Evolutionary conservation across 2,797 vertebrate species (phyloP).

Genomic region (Apogon hyalosoma): DNA sequence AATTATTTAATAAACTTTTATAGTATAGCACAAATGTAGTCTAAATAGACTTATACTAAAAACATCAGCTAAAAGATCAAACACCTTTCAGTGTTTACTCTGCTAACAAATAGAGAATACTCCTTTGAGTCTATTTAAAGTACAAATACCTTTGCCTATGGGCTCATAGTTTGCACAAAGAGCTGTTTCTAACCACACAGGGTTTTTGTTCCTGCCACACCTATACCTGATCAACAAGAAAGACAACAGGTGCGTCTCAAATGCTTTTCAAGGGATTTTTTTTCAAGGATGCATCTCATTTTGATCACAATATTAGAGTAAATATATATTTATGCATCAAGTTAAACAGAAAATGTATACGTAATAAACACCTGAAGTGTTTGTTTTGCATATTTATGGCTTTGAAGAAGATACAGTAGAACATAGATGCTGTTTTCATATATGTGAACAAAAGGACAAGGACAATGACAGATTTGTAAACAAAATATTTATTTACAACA

Average conservation of each 20-base stretch:
- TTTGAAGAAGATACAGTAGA: neutral
- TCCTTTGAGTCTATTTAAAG: neutral
- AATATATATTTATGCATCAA: neutral
- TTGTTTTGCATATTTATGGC: no score
- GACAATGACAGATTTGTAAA: constrained; percentile 55
- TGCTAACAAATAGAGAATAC: neutral
- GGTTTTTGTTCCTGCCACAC: constrained; percentile 63
- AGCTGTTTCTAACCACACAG: constrained; percentile 8
- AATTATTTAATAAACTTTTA: no score
- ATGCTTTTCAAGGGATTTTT: constrained; percentile 3
- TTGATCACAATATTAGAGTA: neutral
- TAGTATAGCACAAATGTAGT: no score
- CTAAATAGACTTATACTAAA: no score
- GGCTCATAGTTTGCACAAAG: constrained; percentile 44
- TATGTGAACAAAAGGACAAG: constrained; percentile 19
- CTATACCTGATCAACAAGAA: constrained; percentile 75
- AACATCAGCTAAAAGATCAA: neutral
- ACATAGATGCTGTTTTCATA: neutral
- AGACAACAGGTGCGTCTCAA: constrained; percentile 42
- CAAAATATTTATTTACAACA: constrained; percentile 78
- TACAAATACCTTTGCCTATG: constrained; percentile 3
- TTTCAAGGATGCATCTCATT: constrained; percentile 3
- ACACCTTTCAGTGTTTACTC: neutral
- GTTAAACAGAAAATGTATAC: neutral
- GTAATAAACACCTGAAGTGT: no score